Base-by-base conservation (phyloP, 2,888 invertebrate genomes). In the Dynastes tityus region DNA sequence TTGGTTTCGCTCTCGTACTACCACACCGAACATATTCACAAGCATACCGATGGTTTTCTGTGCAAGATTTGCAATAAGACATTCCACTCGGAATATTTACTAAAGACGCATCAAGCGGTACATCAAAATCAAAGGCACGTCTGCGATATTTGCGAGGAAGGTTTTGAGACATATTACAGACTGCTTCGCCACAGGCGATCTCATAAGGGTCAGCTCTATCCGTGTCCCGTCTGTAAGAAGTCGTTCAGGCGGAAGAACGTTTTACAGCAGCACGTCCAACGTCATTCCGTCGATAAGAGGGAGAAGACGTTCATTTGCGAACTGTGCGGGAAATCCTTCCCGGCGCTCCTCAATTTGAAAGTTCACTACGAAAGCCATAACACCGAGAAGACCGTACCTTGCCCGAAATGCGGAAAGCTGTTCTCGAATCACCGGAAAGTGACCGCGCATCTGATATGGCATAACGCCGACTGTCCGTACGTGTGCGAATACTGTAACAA, bases 41-140 rank as follows among this genome's bases (percentile, higher is more conserved):
- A 53, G 5, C 53, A 53, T n/a, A 53, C 53, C 5, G 53, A n/a
- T n/a, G 53, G 53, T 53, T 53, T 53, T 16, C 53, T 16, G 5
- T 53, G 53, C n/a, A 53, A 53, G 16, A 53, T 53, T 5, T 53
- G 53, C 13, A 53, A 53, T 53, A 53, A 53, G n/a, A 53, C 55
- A 4, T 55, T 55, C 22, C 55, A 22, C 9, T 55, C 55, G 0
- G 55, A 55, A 55, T 55, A 55, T 22, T 22, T 55, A 8, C 22
- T 55, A 3, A 55, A 55, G 22, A 22, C 55, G 22, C 55, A 55
- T 55, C 55, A 55, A 22, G 55, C 55, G 1, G 55, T 55, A 16
- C 55, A 55, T 55, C 55, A 22, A 16, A 22, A 55, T 55, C 55
- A 55, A 16, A 55, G n/a, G 22, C 55, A 55, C 22, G 6, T 55